Evolutionary conservation across 2,113 vertebrate species (phyloP).

Genomic region (Equus przewalskii): DNA sequence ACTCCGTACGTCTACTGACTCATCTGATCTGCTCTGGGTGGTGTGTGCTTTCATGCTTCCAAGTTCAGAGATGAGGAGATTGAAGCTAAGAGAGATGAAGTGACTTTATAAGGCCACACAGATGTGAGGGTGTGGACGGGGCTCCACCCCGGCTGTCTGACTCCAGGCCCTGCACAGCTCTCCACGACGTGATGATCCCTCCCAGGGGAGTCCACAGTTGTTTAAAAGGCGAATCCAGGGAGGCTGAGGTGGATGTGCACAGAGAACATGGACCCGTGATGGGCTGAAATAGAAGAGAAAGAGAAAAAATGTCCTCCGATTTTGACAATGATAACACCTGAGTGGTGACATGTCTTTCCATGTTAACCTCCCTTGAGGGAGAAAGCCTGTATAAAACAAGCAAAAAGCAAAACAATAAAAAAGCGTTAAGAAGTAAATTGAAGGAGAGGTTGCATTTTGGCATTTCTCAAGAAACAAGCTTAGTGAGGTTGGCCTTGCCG

Average conservation of each 20-base stretch:
- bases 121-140: neutral
- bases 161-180: neutral
- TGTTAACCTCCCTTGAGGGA: neutral
- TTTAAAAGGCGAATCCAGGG: neutral
- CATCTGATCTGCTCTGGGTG: neutral
- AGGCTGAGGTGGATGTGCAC: too few relatives aligned
- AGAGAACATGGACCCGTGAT: neutral
- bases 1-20: neutral
- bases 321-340: neutral
- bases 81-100: too few relatives aligned
- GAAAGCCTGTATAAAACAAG: neutral
- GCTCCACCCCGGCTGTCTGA: too few relatives aligned
- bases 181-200: fast-evolving
- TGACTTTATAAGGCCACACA: neutral
- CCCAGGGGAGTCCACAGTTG: too few relatives aligned
- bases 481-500: neutral
- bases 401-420: too few relatives aligned
- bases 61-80: neutral
- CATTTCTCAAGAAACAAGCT: neutral
- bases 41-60: neutral
- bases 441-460: neutral
- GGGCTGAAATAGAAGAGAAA: too few relatives aligned
- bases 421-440: neutral
- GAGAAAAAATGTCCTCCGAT: neutral
- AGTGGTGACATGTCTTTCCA: neutral